Evolutionary conservation across 2,113 vertebrate genomes (phyloP).

Genomic region (Triplophysa rosa): DNA sequence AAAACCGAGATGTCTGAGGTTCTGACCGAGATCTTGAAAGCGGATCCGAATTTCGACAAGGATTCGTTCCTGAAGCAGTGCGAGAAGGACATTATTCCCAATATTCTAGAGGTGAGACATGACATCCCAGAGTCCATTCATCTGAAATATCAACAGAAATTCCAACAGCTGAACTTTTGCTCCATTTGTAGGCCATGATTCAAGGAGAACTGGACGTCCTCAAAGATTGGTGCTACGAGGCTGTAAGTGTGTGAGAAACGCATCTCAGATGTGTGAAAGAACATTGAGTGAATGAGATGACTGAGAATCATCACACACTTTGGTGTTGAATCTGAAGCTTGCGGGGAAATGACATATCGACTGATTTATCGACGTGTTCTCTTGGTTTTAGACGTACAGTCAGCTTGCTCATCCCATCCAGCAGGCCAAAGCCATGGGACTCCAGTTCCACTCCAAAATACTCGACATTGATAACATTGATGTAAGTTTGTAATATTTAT

Average conservation of each 20-base stretch:
- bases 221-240: conserved; percentile 98
- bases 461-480: conserved; percentile 94
- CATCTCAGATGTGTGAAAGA: background rate
- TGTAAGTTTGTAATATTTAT: conserved; percentile 71
- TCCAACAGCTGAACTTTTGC: background rate
- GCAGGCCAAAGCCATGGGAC: conserved; percentile 86
- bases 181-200: conserved; percentile 84
- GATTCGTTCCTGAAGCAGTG: conserved; percentile 90
- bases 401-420: conserved; percentile 93
- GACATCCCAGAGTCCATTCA: background rate
- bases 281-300: too few relatives aligned
- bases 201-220: conserved; percentile 93
- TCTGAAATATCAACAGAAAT: background rate
- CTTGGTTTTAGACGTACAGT: conserved; percentile 84
- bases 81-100: conserved; percentile 91
- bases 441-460: conserved; percentile 90
- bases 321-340: background rate
- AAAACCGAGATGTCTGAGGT: conserved; percentile 98
- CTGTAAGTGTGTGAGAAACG: conserved; percentile 72
- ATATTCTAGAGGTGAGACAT: conserved; percentile 86
- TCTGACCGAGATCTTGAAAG: conserved; percentile 89
- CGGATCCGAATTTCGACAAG: conserved; percentile 91
- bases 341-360: background rate
- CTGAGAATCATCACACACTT: background rate
- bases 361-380: background rate